Conservation (phyloP, 1,140 invertebrate species). For the Macrotrachela quadricornifera region DNA sequence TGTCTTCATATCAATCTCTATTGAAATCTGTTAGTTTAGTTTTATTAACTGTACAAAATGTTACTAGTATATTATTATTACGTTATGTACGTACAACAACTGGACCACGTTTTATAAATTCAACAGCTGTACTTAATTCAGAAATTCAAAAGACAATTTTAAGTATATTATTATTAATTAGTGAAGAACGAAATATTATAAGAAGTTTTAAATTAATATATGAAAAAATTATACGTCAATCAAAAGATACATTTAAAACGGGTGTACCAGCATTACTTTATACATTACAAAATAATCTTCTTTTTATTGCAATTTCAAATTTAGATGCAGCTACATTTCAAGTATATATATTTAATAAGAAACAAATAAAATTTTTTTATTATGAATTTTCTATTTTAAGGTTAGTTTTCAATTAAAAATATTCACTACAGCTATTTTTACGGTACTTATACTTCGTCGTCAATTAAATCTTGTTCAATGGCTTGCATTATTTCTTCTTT, state of each 20-base stretch:
- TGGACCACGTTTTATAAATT: conserved; percentile 70
- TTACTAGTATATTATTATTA: conserved; percentile 72
- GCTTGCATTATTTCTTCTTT: conserved; percentile 60
- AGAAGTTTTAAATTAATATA: neutral
- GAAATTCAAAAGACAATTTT: conserved; percentile 77
- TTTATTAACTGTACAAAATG: conserved; percentile 78
- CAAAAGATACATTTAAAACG: conserved; percentile 4
- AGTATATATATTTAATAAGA: conserved; percentile 38
- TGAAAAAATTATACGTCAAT: conserved; percentile 1
- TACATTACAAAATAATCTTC: conserved; percentile 83
- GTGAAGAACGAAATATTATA: neutral
- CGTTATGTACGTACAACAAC: conserved; percentile 63
- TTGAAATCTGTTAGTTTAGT: conserved; percentile 47
- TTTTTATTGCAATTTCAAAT: conserved; percentile 88
- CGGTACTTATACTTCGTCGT: conserved; percentile 63
- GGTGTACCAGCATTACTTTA: conserved; percentile 64
- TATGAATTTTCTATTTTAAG: conserved; percentile 29
- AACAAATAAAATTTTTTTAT: neutral
- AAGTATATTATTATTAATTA: conserved; percentile 39
- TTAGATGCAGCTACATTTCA: conserved; percentile 94
- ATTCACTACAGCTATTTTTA: conserved; percentile 87
- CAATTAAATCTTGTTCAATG: conserved; percentile 58
- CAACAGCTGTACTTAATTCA: conserved; percentile 87
- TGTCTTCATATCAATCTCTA: too few relatives aligned
- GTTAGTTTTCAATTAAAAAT: conserved; percentile 97